Conservation (phyloP, 2,113 vertebrate species). For the Cyanoderma ruficeps region DNA sequence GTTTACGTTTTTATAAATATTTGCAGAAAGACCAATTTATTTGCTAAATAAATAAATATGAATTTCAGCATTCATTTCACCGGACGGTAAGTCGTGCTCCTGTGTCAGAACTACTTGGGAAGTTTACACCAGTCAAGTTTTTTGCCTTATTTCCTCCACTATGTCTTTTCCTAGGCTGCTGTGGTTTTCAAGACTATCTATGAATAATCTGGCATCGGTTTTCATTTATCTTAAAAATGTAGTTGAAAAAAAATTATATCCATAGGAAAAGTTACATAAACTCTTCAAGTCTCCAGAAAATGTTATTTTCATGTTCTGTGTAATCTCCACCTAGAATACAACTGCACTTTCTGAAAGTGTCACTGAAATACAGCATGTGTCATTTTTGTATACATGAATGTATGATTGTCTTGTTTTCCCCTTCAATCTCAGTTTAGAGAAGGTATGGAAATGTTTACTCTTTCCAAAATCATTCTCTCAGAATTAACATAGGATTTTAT, state of each 20-base stretch:
- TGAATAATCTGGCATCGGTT: not conserved
- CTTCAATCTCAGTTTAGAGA: not conserved
- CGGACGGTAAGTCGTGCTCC: not conserved
- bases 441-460: not conserved
- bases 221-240: not conserved
- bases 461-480: not conserved
- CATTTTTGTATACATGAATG: not conserved
- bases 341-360: not conserved
- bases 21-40: not conserved
- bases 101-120: not conserved
- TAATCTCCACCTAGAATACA: not conserved
- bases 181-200: not conserved
- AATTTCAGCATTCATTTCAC: not conserved
- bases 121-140: not conserved
- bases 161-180: not conserved
- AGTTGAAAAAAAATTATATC: not conserved
- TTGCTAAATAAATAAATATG: not conserved
- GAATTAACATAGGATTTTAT: not conserved
- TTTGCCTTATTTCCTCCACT: not conserved
- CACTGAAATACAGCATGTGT: not conserved
- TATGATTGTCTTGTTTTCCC: not conserved
- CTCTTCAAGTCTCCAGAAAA: not conserved
- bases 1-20: not conserved
- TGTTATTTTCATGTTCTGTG: not conserved
- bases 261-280: not conserved